Conservation (phyloP, 30 jellyfish, hydroid and myxozoan species). For the Aurelia sp. region DNA sequence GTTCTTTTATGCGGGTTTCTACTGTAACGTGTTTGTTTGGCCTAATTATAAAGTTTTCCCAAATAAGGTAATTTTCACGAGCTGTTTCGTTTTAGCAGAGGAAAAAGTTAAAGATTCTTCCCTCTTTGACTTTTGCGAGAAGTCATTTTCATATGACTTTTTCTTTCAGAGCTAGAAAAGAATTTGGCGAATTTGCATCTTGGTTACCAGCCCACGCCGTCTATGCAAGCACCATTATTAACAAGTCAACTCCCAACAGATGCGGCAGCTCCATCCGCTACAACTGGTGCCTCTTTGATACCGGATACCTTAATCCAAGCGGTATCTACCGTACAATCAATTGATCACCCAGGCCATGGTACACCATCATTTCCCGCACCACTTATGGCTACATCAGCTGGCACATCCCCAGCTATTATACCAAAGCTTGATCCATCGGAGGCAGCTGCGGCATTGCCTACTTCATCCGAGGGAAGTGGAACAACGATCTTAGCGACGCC, state of each 20-base stretch:
- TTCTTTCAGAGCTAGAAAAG: conserved; percentile 41
- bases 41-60: too few species aligned
- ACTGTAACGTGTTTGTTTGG: too few species aligned
- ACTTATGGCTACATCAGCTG: conserved; percentile 73
- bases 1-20: too few species aligned
- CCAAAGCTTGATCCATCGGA: conserved; percentile 37
- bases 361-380: conserved; percentile 75
- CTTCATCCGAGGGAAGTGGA: conserved; percentile 25
- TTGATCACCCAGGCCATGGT: conserved; percentile 68
- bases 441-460: conserved; percentile 18
- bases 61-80: too few species aligned
- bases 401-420: conserved; percentile 43
- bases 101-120: too few species aligned
- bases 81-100: too few species aligned
- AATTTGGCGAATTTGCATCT: conserved; percentile 64
- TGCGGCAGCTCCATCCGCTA: conserved; percentile 33
- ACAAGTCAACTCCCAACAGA: conserved; percentile 69
- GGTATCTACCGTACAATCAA: conserved; percentile 59
- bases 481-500: conserved; percentile 78
- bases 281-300: conserved; percentile 36
- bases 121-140: too few species aligned
- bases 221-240: conserved; percentile 75
- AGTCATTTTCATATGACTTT: not conserved
- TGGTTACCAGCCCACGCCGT: conserved; percentile 60
- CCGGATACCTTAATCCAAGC: conserved; percentile 50